A percentile compares a stretch with the other conserved stretches of the same genome.
Evolutionary conservation across 2,113 vertebrate genomes (phyloP).

Genomic region (Perognathus longimembris): DNA sequence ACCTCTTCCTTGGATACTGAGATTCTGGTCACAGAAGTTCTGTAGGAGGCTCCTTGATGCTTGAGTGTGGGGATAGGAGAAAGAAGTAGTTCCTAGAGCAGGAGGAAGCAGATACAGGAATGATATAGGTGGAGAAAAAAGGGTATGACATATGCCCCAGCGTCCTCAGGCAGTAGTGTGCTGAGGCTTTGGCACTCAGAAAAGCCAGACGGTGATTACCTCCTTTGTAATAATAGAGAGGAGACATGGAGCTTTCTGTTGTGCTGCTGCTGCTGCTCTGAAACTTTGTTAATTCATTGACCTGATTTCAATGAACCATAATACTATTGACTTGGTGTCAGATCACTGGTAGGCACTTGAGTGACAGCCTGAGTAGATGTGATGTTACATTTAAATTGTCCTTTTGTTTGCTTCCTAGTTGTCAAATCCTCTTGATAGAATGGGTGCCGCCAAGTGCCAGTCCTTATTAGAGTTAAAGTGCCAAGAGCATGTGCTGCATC

Average conservation of each 20-base stretch:
- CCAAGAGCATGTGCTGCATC: constrained; percentile 57
- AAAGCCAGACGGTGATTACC: constrained; percentile 48
- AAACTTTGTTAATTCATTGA: constrained; percentile 74
- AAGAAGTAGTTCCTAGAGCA: not conserved
- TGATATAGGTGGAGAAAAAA: constrained; percentile 9
- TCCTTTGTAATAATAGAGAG: constrained; percentile 68
- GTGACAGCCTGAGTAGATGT: constrained; percentile 73
- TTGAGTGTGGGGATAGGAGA: not conserved
- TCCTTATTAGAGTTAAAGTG: constrained; percentile 70
- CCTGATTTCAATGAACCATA: constrained; percentile 73
- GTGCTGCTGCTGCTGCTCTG: constrained; percentile 51
- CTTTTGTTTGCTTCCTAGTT: constrained; percentile 74
- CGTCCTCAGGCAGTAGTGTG: constrained; percentile 6
- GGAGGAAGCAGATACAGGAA: not conserved
- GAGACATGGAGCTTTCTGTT: constrained; percentile 63
- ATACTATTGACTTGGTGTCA: constrained; percentile 75
- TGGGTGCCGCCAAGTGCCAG: constrained; percentile 52
- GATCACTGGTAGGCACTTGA: constrained; percentile 67
- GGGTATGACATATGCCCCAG: not conserved
- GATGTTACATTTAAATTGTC: constrained; percentile 75
- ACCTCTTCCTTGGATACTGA: constrained; percentile 19
- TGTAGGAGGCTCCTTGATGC: not conserved
- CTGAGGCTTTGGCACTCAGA: constrained; percentile 41
- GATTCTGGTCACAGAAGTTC: not conserved
- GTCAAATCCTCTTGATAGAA: constrained; percentile 66